These are phyloP conservation scores for Tortricodes alternella DNA, from an alignment of 2,888 invertebrate genomes.

Conservation along the genomic window DNA sequence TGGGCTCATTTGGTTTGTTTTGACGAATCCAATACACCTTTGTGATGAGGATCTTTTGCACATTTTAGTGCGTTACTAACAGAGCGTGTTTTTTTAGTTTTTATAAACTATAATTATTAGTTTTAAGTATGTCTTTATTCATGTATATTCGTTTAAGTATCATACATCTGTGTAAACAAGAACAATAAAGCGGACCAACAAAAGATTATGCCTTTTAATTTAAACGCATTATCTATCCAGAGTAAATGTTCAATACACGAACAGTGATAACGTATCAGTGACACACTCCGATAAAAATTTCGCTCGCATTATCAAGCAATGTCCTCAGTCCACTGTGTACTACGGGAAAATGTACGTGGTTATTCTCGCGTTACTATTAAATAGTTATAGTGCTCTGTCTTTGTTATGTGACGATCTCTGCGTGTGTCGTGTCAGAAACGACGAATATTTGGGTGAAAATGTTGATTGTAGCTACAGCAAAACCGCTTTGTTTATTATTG, in stretches of 20 bases:
- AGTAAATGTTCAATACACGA: conserved; percentile 61
- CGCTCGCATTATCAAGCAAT: conserved; percentile 31
- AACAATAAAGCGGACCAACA: conserved; percentile 18
- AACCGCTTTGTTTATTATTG: conserved; percentile 39
- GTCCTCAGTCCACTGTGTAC: conserved; percentile 41
- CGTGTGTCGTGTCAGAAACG: conserved; percentile 49
- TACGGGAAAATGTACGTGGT: conserved; percentile 39
- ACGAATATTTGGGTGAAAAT: conserved; percentile 53
- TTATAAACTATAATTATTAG: too few relatives aligned
- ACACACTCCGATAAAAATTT: conserved; percentile 43
- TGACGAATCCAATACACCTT: too few relatives aligned
- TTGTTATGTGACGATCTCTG: conserved; percentile 59
- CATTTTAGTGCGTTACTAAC: too few relatives aligned
- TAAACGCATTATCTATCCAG: background rate
- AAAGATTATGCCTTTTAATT: background rate
- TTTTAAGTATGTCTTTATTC: too few relatives aligned
- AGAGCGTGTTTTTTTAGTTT: too few relatives aligned
- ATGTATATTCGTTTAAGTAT: too few relatives aligned
- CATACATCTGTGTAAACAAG: conserved; percentile 21
- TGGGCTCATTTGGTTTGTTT: too few relatives aligned
- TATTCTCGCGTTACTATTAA: conserved; percentile 29
- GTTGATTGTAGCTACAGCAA: conserved; percentile 59
- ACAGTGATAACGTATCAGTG: conserved; percentile 56
- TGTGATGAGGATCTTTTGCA: too few relatives aligned
- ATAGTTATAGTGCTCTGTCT: conserved; percentile 40